Evolutionary conservation across 1,140 invertebrate genomes (phyloP).

Genomic region (Euura lappo): DNA sequence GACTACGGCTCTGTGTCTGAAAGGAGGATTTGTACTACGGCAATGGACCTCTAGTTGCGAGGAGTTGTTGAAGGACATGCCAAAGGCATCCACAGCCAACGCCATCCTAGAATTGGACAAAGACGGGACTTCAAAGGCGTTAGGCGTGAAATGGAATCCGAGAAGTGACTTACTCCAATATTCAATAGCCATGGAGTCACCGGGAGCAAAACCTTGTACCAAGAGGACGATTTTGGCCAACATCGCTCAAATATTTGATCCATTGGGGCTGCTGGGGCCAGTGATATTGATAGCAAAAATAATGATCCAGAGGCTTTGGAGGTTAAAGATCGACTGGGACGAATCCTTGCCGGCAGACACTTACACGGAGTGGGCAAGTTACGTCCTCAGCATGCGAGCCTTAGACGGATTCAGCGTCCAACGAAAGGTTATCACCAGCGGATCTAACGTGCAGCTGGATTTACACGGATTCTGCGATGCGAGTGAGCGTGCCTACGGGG

Average conservation of each 20-base stretch:
- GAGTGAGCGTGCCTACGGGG: slow-evolving; percentile 30
- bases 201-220: slow-evolving; percentile 13
- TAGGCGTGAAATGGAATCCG: slow-evolving; percentile 42
- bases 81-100: background rate
- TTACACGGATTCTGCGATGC: slow-evolving; percentile 42
- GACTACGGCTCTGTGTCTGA: slow-evolving; percentile 29
- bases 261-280: slow-evolving; percentile 43
- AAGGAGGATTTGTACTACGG: slow-evolving; percentile 35
- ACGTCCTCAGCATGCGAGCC: slow-evolving; percentile 4
- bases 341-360: slow-evolving; percentile 25
- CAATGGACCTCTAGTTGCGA: slow-evolving; percentile 45
- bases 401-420: slow-evolving; percentile 21
- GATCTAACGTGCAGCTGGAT: slow-evolving; percentile 12
- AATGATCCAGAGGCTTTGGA: slow-evolving; percentile 45
- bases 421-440: background rate
- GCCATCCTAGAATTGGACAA: slow-evolving; percentile 19
- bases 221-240: slow-evolving; percentile 40
- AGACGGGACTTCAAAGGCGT: slow-evolving; percentile 28
- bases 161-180: slow-evolving; percentile 25
- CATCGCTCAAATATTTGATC: slow-evolving; percentile 45
- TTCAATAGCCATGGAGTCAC: background rate
- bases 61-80: slow-evolving; percentile 28
- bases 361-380: slow-evolving; percentile 25
- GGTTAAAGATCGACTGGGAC: slow-evolving; percentile 42
- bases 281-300: slow-evolving; percentile 41